phyloP scores from a whole-genome alignment of 2,888 invertebrate species.

The Ornithoptera alexandrae region DNA sequence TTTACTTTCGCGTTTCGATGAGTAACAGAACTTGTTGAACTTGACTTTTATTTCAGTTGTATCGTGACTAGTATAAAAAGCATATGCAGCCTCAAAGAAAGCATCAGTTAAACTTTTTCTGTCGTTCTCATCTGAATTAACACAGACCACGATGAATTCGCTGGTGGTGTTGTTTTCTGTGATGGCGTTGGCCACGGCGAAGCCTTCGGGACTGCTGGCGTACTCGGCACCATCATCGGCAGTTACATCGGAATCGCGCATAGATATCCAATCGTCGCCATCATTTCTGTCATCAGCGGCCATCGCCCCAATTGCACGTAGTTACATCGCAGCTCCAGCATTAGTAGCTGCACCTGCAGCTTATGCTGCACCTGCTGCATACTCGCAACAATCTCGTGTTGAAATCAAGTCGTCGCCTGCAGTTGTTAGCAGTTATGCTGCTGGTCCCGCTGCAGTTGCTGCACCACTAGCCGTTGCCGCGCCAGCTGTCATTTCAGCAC shows the following conservation, averaged over 20 bases:
- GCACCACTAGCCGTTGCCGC: conserved; percentile 40
- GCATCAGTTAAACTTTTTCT: conserved; percentile 66
- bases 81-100: conserved; percentile 52
- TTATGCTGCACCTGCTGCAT: conserved; percentile 48
- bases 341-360: conserved; percentile 42
- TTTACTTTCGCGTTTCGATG: conserved; percentile 42
- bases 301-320: conserved; percentile 38
- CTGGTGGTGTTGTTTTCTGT: conserved; percentile 83
- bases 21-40: conserved; percentile 55
- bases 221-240: conserved; percentile 39
- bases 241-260: conserved; percentile 57
- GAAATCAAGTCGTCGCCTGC: conserved; percentile 28
- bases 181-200: conserved; percentile 61
- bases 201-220: conserved; percentile 52
- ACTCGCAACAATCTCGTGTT: conserved; percentile 39
- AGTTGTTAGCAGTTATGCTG: conserved; percentile 11
- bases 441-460: conserved; percentile 45
- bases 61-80: conserved; percentile 62
- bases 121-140: conserved; percentile 67
- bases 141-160: conserved; percentile 82
- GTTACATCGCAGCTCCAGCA: conserved; percentile 32
- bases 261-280: conserved; percentile 56
- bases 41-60: conserved; percentile 62
- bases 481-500: conserved; percentile 34
- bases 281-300: conserved; percentile 46